Conservation (phyloP, 2,797 vertebrate genomes). For the Sphenodon punctatus region DNA sequence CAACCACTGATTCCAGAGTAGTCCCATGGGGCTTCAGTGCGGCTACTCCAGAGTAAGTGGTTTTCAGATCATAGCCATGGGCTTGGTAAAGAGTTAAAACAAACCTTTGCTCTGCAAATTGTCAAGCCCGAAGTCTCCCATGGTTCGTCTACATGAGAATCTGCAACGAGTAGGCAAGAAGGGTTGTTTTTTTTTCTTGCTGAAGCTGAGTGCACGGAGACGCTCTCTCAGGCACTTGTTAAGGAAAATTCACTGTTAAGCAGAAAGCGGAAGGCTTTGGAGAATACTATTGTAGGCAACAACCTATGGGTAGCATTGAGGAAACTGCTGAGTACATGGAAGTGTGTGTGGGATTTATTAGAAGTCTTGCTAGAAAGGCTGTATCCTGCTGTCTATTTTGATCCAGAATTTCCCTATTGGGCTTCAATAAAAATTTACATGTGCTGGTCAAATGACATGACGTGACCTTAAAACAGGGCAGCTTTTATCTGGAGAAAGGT, state of each 20-base stretch:
- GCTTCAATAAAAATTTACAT: background rate
- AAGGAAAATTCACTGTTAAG: background rate
- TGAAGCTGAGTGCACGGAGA: background rate
- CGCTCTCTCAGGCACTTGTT: background rate
- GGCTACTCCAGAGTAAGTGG: too few relatives aligned
- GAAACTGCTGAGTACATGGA: background rate
- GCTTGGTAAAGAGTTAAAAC: background rate
- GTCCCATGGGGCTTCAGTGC: too few relatives aligned
- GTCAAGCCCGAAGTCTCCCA: background rate
- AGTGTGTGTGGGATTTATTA: background rate
- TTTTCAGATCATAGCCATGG: too few relatives aligned
- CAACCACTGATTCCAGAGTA: too few relatives aligned
- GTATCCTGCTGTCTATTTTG: background rate
- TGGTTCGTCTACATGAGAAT: background rate
- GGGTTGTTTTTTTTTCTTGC: background rate
- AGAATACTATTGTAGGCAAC: background rate
- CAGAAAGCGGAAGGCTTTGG: slow-evolving; percentile 8
- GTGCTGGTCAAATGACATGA: background rate
- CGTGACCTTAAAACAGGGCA: background rate
- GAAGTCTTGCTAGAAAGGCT: background rate
- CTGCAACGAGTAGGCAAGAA: background rate
- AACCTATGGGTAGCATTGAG: background rate
- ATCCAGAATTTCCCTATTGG: background rate
- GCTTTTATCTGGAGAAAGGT: background rate
- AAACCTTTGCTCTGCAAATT: background rate